Conservation (phyloP, 92 coral and sea anemone species). For the Virgularia gustaviana region DNA sequence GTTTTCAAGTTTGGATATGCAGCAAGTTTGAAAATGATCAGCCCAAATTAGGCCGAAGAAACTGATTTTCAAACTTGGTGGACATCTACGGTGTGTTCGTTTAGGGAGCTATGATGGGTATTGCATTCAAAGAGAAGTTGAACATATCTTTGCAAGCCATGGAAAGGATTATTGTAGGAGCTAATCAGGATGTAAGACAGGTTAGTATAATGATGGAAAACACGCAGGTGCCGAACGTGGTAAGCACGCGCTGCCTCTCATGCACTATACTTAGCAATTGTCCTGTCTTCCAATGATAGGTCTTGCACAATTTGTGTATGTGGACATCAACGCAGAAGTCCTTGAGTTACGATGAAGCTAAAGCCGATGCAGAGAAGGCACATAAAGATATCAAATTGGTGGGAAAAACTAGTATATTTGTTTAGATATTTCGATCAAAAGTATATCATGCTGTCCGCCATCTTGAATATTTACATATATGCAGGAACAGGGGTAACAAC, state of each 20-base stretch:
- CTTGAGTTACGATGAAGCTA: slow-evolving; percentile 83
- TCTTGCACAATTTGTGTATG: slow-evolving; percentile 81
- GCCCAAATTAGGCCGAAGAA: too few relatives aligned
- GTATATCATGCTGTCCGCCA: too few relatives aligned
- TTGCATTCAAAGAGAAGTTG: slow-evolving; percentile 85
- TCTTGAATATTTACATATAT: too few relatives aligned
- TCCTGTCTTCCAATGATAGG: slow-evolving; percentile 30
- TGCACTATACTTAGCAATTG: not conserved
- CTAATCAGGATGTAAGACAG: slow-evolving; percentile 91
- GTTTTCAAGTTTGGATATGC: too few relatives aligned
- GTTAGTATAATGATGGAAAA: too few relatives aligned
- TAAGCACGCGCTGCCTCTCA: too few relatives aligned
- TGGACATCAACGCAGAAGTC: slow-evolving; percentile 86
- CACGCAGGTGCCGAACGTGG: too few relatives aligned
- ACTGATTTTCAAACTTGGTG: too few relatives aligned
- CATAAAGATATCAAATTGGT: slow-evolving; percentile 86
- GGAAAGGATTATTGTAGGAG: slow-evolving; percentile 91
- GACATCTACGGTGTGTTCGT: too few relatives aligned
- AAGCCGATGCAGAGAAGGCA: slow-evolving; percentile 71
- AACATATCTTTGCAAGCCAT: slow-evolving; percentile 87
- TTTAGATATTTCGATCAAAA: too few relatives aligned
- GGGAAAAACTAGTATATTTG: not conserved
- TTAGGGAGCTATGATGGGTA: slow-evolving; percentile 93
- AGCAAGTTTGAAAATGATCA: not conserved
- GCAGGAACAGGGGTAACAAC: not conserved